Evolutionary conservation across 2,888 invertebrate genomes (phyloP), one percentile per base, ranked within the genome.

Genomic region (Hypena proboscidalis): DNA sequence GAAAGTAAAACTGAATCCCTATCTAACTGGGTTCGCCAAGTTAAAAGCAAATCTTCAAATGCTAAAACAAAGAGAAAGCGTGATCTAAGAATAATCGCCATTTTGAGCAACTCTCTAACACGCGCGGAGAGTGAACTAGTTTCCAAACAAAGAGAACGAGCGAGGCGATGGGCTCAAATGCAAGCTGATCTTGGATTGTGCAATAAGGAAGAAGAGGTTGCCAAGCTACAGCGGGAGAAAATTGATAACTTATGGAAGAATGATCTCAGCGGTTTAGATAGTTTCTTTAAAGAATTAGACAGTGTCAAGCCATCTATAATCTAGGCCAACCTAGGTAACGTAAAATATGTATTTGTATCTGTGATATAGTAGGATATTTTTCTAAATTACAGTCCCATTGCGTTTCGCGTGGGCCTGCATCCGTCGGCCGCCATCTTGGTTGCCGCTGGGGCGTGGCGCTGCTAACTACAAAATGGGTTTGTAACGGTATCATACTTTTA

Each of bases 241-340:
- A 83, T 90, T 46, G 83, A 89, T 82, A 80, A 80, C 70, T 61
- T 90, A 70, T 91, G 91, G 91, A 90, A 90, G 84, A 92, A 92
- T 74, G 94, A 94, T 80, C 87, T 94, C 73, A 91, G 91, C 77
- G 93, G 93, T 67, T 77, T 94, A 77, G 92, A 94, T 84, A 90
- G 85, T 71, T 94, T 94, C 82, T 94, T 94, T 91, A 91, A 89
- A 62, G 91, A 94, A 80, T 81, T 94, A 72, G 93, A 92, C 71
- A 89, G 86, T 77, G 90, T 94, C 57, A 94, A 93, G 68, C 92
- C 92, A 57, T 49, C 80, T 62, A 66, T 74, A 58, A 77, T 67
- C 58, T 77, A 76, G 71, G 54, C 63, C 66, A 69, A 39, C 30
- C 59, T 85, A 88, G 84, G 81, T 83, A 83, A 82, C 64, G 81